These are phyloP conservation scores for Aplysina aerophoba DNA, from an alignment of 37 sponge, comb jelly and placozoan genomes.

Conservation along the genomic window DNA sequence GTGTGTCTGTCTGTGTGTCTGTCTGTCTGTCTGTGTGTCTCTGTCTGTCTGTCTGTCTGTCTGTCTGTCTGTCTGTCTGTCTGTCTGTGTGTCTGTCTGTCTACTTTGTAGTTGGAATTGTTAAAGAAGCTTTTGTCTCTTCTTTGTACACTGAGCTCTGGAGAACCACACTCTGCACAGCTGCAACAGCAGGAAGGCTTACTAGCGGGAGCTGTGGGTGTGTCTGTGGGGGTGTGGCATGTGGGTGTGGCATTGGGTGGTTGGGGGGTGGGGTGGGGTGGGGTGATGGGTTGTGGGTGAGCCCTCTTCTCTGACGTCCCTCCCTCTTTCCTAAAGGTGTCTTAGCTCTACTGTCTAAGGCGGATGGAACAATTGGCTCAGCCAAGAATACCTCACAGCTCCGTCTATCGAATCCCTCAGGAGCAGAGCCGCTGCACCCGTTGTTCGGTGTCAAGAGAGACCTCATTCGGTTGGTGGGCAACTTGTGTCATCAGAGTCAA, in stretches of 20 bases:
- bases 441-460: constrained; percentile 50
- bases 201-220: constrained; percentile 2
- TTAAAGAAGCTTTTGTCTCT: no score
- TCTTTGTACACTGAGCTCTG: no score
- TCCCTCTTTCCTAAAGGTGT: constrained; percentile 22
- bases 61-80: constrained; percentile 21
- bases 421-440: not conserved
- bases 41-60: constrained; percentile 15
- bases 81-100: no score
- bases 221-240: constrained; percentile 18
- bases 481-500: constrained; percentile 33
- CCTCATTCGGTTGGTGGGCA: constrained; percentile 50
- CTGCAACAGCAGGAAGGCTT: not conserved
- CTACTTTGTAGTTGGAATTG: no score
- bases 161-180: no score
- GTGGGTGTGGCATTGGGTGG: no score
- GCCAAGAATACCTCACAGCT: constrained; percentile 17
- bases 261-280: no score
- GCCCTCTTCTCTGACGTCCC: not conserved
- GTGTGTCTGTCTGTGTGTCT: not conserved
- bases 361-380: constrained; percentile 46
- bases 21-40: not conserved
- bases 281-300: no score
- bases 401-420: not conserved
- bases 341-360: constrained; percentile 8